A percentile compares a stretch with the other conserved stretches of the same genome.
phyloP scores from a whole-genome alignment of 2,797 vertebrate genomes.

The Epinephelus coioides region DNA sequence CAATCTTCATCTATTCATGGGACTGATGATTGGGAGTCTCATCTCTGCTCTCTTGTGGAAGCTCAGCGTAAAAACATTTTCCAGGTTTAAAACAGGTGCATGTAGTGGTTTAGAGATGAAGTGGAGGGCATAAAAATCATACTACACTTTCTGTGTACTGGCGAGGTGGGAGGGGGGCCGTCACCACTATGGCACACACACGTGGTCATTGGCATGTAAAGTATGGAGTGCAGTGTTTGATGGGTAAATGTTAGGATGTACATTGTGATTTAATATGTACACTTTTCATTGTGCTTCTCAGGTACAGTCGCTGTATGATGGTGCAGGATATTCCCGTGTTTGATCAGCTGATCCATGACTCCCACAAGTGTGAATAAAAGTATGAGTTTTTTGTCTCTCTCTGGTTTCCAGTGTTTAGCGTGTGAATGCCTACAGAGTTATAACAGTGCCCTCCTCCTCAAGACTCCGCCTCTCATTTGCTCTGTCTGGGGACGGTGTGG shows the following conservation, averaged over 20 bases:
- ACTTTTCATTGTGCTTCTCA: constrained; percentile 58
- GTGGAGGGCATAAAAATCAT: neutral
- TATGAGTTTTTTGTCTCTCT: constrained; percentile 17
- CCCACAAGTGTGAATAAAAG: constrained; percentile 20
- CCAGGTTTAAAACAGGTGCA: constrained; percentile 62
- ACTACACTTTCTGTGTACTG: neutral
- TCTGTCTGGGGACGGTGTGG: constrained; percentile 76
- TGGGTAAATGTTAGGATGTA: constrained; percentile 22
- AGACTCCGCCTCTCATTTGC: constrained; percentile 84
- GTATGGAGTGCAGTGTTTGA: constrained; percentile 32
- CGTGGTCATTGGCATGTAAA: constrained; percentile 55
- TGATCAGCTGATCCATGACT: constrained; percentile 21
- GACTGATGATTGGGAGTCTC: neutral
- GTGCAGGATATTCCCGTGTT: constrained; percentile 5
- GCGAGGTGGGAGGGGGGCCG: constrained; percentile 16
- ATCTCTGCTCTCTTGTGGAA: constrained; percentile 47
- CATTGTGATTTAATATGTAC: constrained; percentile 26
- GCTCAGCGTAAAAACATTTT: constrained; percentile 36
- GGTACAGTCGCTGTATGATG: constrained; percentile 32
- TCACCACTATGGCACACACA: constrained; percentile 77
- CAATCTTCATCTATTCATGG: constrained; percentile 2
- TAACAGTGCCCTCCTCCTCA: constrained; percentile 97
- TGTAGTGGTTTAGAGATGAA: constrained; percentile 48
- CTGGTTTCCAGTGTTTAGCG: constrained; percentile 53
- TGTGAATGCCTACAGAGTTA: constrained; percentile 89